phyloP scores from a whole-genome alignment of 2,113 vertebrate genomes.

The Caracal caracal region DNA sequence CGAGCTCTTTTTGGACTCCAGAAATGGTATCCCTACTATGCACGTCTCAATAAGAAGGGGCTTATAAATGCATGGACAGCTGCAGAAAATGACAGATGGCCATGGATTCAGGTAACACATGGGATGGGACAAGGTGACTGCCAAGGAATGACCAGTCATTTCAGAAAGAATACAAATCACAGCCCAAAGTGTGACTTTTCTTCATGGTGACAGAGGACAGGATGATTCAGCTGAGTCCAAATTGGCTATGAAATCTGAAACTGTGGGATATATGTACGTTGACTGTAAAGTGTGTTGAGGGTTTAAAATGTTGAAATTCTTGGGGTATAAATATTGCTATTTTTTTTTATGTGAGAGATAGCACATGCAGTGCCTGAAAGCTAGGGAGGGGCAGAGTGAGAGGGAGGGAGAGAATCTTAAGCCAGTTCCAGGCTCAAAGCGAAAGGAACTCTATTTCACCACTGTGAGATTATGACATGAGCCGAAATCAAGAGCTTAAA shows the following conservation, averaged over 20 bases:
- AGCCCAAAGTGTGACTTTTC: conserved; percentile 56
- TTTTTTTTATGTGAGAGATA: not conserved
- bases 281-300: not conserved
- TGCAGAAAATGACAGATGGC: conserved; percentile 99
- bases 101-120: conserved; percentile 98
- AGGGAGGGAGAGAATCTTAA: no score
- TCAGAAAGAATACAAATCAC: conserved; percentile 66
- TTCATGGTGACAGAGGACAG: conserved; percentile 57
- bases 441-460: no score
- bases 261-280: not conserved
- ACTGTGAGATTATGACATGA: no score
- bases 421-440: no score
- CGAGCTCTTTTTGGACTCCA: conserved; percentile 98
- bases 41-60: conserved; percentile 98
- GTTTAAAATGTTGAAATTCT: conserved; percentile 17
- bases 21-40: conserved; percentile 99
- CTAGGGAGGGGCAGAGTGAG: no score
- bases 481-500: no score
- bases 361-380: no score
- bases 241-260: conserved; percentile 48
- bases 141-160: conserved; percentile 67
- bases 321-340: not conserved
- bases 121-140: conserved; percentile 48
- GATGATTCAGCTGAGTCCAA: conserved; percentile 7
- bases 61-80: conserved; percentile 99